Evolutionary conservation across 2,797 vertebrate species (phyloP), one percentile per base, ranked within the genome.

Genomic region (Nannoperca australis): DNA sequence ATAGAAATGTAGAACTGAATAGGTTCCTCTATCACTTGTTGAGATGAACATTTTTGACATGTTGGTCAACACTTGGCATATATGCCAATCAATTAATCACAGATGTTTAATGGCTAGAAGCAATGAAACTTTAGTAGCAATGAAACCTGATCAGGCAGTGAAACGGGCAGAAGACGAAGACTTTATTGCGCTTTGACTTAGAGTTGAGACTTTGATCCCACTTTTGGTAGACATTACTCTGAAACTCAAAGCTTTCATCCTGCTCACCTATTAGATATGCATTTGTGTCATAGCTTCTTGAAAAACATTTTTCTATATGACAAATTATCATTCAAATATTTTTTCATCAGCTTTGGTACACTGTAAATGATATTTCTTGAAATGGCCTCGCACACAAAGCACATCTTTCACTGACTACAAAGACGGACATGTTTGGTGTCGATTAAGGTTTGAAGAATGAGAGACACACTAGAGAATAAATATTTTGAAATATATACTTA

Each of bases 401-500:
- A 92, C 88, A 93, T 80, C 73, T 88, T 88, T 91, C 86, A 85
- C 87, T 78, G 81, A 91, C 77, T 81, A 84, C 73, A 86, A 91
- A 87, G 81, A 90, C 75, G 51, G 69, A 62, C 71, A 58, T 75
- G 89, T 88, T 91, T 91, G 90, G 76, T 88, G 84, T 91, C 70
- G 88, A 65, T 88, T 85, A 84, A 83, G 82, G 84, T 91, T 89
- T 90, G 80, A 91, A 84, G 86, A 87, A 85, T 62, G 80, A 88
- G 78, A 91, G 81, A 88, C 72, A 59, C 89, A 87, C 69, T 85
- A 92, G 80, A 91, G 87, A 90, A 89, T 82, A 84, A 88, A 91
- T 93, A 92, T 92, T 93, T 93, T 92, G 78, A 92, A 77, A 91
- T 92, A 91, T 91, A 89, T 89, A 84, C 86, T 82, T 83, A 89